Percentiles rank a stretch among this genome's conserved stretches.
Evolutionary conservation across 23 tunicate genomes (phyloP).

Genomic region (Trididemnum nubilum): DNA sequence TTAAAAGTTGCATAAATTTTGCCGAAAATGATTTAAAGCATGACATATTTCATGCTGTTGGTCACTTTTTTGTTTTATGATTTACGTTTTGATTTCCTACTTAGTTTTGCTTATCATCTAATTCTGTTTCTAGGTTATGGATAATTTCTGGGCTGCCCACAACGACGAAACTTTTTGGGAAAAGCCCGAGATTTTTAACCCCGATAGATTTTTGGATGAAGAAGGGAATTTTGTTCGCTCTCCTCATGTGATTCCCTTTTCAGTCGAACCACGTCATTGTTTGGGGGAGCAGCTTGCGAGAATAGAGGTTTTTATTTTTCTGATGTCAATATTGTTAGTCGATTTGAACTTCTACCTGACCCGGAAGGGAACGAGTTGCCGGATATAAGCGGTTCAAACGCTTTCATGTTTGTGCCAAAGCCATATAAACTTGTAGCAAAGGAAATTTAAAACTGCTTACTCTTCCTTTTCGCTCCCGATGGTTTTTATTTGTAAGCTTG

Average conservation of each 20-base stretch:
- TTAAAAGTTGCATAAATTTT: too few species aligned
- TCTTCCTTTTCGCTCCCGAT: neutral
- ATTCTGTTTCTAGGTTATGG: constrained; percentile 3
- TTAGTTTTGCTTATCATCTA: too few species aligned
- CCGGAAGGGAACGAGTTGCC: neutral
- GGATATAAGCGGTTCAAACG: constrained; percentile 5
- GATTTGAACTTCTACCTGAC: constrained; percentile 11
- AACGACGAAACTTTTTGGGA: constrained; percentile 12
- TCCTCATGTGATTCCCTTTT: neutral
- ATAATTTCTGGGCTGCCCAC: neutral
- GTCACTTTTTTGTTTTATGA: too few species aligned
- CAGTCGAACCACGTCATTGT: constrained; percentile 6
- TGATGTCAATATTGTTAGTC: neutral
- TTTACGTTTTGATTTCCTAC: too few species aligned
- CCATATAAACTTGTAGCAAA: constrained; percentile 15
- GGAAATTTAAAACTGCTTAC: constrained; percentile 8
- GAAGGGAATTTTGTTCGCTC: constrained; percentile 7
- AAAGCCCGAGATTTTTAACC: neutral
- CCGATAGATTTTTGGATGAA: constrained; percentile 9
- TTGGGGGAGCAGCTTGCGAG: constrained; percentile 27
- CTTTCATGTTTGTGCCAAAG: neutral
- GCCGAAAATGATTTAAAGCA: too few species aligned
- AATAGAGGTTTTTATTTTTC: constrained; percentile 9
- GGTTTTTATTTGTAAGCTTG: too few species aligned
- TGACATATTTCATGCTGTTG: too few species aligned